Conservation (phyloP, 2,888 invertebrate genomes). For the Ectobius pallidus region DNA sequence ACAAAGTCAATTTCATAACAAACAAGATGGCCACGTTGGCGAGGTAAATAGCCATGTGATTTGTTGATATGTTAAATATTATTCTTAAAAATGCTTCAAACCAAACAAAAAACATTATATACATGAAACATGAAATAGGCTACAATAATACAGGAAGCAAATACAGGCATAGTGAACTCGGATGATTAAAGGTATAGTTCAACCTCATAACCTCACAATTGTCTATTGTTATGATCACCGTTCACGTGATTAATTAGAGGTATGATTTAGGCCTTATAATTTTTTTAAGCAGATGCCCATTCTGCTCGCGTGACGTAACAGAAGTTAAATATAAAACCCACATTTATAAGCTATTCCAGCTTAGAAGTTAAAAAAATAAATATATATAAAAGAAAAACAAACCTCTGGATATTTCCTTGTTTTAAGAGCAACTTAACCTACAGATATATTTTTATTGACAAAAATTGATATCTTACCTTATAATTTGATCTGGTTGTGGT, state of each 20-base stretch:
- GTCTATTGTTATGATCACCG: not conserved
- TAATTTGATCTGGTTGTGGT: conserved; percentile 52
- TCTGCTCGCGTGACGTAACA: not conserved
- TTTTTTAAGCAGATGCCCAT: not conserved
- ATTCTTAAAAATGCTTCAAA: too few species aligned
- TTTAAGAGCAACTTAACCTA: not conserved
- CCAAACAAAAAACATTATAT: too few species aligned
- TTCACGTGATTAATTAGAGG: not conserved
- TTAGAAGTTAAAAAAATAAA: not conserved
- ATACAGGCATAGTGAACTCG: too few species aligned
- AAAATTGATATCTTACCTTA: not conserved
- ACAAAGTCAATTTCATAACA: too few species aligned
- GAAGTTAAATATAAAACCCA: not conserved
- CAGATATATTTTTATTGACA: not conserved
- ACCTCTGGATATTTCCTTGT: not conserved
- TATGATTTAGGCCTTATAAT: too few species aligned
- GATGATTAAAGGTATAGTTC: too few species aligned
- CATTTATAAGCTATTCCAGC: not conserved
- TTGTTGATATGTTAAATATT: too few species aligned
- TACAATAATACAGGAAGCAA: too few species aligned
- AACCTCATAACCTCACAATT: not conserved
- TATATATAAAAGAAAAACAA: not conserved
- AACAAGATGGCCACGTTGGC: too few species aligned
- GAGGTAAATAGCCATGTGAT: too few species aligned
- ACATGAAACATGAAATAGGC: too few species aligned